Base-by-base conservation (phyloP, 2,888 invertebrate genomes). In the Neuroscelio doddi region DNA sequence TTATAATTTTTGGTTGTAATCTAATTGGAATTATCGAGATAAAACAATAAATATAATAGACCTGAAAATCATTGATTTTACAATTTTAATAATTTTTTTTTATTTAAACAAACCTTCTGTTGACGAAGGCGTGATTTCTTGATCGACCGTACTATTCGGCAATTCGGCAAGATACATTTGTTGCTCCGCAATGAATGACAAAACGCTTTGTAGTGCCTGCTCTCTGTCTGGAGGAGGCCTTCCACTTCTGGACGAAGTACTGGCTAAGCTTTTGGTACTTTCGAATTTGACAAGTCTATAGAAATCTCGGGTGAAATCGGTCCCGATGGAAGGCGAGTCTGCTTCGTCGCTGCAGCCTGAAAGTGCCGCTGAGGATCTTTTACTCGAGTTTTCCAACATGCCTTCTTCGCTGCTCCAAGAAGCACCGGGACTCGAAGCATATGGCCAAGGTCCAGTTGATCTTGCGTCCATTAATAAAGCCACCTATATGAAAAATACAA, bases 241-340 rank as follows among this genome's bases (percentile, higher is more conserved):
- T 17, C 86, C 87, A 7, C 90, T 89, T 78, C 90, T 87, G 55
- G 91, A 91, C 39, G 91, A 91, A 75, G 90, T 92, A 27, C 92
- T 92, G 34, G 92, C 92, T 78, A 93, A 85, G 81, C 92, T 92
- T 81, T 92, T 92, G 64, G 91, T 92, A 84, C 92, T 93, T 80
- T 92, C 93, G 78, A 92, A 92, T 85, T 92, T 92, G 41, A 93
- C 93, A 66, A 93, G 88, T 26, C 92, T 89, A 80, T 93, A 93
- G 83, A 93, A 93, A 84, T 93, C 93, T 68, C 92, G 86, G 3
- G 92, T 93, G 76, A 93, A 93, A 81, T 92, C 92, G 9, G 91
- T 88, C 14, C 92, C 92, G 14, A 91, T 87, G 32, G 89, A 88
- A 0, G 91, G 89, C 64, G 90, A 87, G 76, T 91, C 90, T 3